Conservation (phyloP, 2,888 invertebrate genomes). For the Steromphala cineraria region DNA sequence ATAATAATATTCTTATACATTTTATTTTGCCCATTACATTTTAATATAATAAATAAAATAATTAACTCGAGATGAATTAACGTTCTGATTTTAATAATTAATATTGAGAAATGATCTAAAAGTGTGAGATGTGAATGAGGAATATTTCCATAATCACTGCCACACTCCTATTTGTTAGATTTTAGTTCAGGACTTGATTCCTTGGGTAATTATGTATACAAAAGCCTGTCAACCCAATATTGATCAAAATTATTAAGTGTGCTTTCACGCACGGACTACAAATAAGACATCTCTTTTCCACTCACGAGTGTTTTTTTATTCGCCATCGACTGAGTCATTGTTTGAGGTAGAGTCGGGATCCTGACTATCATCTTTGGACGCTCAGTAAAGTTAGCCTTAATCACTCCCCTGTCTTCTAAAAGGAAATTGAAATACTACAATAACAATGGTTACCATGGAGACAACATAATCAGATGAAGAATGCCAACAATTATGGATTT, state of each 20-base stretch:
- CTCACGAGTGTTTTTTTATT: slow-evolving; percentile 8
- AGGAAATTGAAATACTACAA: slow-evolving; percentile 24
- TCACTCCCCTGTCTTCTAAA: slow-evolving; percentile 4
- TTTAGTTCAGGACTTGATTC: background rate
- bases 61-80: too few species aligned
- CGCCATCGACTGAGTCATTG: slow-evolving; percentile 4
- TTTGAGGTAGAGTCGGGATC: background rate
- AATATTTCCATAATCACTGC: too few species aligned
- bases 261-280: slow-evolving; percentile 9
- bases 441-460: slow-evolving; percentile 20
- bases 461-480: slow-evolving; percentile 21
- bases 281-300: slow-evolving; percentile 4
- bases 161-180: too few species aligned
- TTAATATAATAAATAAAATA: too few species aligned
- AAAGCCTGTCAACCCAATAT: background rate
- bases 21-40: too few species aligned
- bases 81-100: too few species aligned
- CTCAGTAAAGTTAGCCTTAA: background rate
- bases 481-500: slow-evolving; percentile 21
- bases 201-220: slow-evolving; percentile 4
- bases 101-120: too few species aligned
- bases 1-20: too few species aligned
- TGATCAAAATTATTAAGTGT: slow-evolving; percentile 7
- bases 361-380: background rate
- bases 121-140: too few species aligned